Evolutionary conservation across 1,140 invertebrate species (phyloP), one percentile per base, ranked within the genome.

Genomic region (Drosophila parvula): DNA sequence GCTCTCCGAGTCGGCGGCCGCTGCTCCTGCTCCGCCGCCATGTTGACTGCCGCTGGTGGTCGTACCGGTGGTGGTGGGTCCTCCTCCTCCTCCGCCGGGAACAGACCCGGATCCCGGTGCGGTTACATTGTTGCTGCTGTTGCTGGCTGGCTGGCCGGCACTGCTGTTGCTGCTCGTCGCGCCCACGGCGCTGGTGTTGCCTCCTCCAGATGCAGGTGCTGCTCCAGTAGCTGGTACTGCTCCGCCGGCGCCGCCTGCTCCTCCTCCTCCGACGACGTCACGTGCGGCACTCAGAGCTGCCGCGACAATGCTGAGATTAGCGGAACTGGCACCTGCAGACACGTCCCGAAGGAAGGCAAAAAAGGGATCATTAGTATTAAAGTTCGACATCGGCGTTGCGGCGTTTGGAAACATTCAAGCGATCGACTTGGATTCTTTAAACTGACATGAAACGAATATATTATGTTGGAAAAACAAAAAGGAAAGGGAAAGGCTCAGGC

Each of bases 1-100:
- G 94, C 93, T 95, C 91, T 93, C 94, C 74, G 92, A 94, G 84
- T 93, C 93, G 30, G 82, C 92, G 71, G 81, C 78, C 74, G 91
- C 70, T 36, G 79, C 83, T 0, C 67, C 55, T 3, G 56, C 40
- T 22, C 43, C 58, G 8, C 62, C 34, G 16, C 56, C 58, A 56
- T 51, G 59, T 48, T 50, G 64, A 50, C 36, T 59, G 18, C 65
- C 43, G 45, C 59, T 67, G 43, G 30, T 60, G 28, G 22, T 44
- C 41, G 44, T 61, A 34, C 56, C 18, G 18, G 63, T 51, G 30
- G 47, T 43, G 44, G 70, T 30, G 22, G 67, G 40, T 27, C 56
- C 63, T 22, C 56, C 63, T 22, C 56, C 63, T 28, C 60, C 51
- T 10, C 59, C 77, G 28, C 59, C 74, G 12, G 62, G 48, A 18